Conservation (phyloP, 2,113 vertebrate species). For the Hydropotes inermis region DNA sequence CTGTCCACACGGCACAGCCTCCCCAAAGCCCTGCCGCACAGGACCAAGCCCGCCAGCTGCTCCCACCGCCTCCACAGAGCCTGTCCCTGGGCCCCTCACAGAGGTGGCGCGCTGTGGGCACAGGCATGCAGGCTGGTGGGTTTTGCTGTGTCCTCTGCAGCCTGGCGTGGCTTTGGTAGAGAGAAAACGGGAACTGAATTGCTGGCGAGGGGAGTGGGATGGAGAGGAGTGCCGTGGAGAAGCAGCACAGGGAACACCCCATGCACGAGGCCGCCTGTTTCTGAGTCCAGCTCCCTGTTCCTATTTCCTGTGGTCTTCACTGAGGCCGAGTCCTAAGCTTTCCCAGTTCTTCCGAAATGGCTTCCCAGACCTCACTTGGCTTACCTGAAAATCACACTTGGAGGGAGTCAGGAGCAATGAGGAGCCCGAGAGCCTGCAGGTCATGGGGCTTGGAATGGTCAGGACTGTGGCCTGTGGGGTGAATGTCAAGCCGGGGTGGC, state of each 20-base stretch:
- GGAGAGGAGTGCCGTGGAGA: neutral
- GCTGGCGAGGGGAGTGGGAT: neutral
- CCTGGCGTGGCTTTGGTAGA: neutral
- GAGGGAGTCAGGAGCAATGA: neutral
- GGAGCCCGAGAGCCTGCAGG: neutral
- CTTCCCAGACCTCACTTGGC: neutral
- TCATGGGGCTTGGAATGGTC: neutral
- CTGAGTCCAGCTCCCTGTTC: neutral
- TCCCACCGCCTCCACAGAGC: neutral
- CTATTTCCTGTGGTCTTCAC: neutral
- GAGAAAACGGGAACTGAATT: neutral
- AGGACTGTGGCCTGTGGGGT: neutral
- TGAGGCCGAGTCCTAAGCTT: neutral
- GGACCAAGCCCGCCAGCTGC: neutral
- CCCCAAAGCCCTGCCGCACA: neutral
- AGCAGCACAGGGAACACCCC: rapidly evolving
- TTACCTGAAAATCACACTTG: neutral
- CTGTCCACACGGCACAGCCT: neutral
- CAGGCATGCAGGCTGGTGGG: rapidly evolving
- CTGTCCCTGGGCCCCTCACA: neutral
- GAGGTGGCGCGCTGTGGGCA: neutral
- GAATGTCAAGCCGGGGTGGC: neutral
- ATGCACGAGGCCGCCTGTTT: rapidly evolving
- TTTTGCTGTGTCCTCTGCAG: neutral
- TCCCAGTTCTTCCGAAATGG: neutral